phyloP scores from a whole-genome alignment of 2,113 vertebrate genomes.

The Spermophilus dauricus region DNA sequence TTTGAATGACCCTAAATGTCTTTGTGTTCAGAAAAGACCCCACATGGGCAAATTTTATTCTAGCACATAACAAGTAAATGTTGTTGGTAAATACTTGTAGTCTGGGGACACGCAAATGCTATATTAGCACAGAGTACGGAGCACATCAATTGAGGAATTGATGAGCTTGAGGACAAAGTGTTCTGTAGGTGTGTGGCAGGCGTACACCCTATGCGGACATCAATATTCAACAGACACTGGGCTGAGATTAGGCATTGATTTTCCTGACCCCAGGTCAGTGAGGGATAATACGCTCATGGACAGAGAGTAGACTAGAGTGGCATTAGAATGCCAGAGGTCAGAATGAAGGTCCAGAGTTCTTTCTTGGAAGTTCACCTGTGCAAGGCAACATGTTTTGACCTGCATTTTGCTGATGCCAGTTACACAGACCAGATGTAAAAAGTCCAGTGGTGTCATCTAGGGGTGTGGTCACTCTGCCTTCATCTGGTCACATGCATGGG shows the following conservation, averaged over 20 bases:
- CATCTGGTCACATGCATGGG: accelerated
- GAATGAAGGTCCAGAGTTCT: background rate
- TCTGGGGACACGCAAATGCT: background rate
- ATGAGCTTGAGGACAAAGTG: background rate
- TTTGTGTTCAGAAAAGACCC: background rate
- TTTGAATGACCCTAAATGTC: background rate
- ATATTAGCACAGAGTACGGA: accelerated
- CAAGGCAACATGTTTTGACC: background rate
- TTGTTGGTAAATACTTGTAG: background rate
- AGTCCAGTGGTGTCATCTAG: background rate
- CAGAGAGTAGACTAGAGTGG: background rate
- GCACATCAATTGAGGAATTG: background rate
- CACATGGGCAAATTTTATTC: background rate
- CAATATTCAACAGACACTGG: too few relatives aligned
- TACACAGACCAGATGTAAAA: accelerated
- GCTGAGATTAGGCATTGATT: background rate
- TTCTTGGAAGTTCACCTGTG: accelerated
- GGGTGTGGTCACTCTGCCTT: too few relatives aligned
- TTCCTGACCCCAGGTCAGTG: background rate
- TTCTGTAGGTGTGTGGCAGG: background rate
- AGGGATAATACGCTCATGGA: background rate
- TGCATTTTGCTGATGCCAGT: background rate
- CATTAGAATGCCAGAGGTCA: background rate
- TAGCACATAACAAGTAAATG: background rate
- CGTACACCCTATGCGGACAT: accelerated